Evolutionary conservation across 1,140 invertebrate species (phyloP).

Genomic region (Brachionus calyciflorus): DNA sequence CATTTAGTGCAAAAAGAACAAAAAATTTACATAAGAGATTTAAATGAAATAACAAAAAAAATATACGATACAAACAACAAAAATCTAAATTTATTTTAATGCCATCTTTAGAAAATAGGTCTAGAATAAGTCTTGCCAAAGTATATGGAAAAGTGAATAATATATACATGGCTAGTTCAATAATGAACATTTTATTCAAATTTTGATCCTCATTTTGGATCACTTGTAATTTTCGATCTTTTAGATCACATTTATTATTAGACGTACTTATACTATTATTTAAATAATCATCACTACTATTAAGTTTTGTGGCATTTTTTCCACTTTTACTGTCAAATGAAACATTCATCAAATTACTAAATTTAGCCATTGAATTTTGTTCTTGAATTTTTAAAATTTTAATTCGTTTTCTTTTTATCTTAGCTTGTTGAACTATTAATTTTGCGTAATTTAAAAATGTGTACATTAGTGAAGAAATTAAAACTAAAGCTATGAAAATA

Average conservation of each 20-base stretch:
- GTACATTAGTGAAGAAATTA: constrained; percentile 20
- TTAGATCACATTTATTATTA: background rate
- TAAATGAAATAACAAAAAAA: constrained; percentile 17
- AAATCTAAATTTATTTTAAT: constrained; percentile 32
- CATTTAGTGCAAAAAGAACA: background rate
- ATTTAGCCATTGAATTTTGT: constrained; percentile 20
- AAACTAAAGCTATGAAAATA: constrained; percentile 9
- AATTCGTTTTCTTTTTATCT: constrained; percentile 9
- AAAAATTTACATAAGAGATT: constrained; percentile 28
- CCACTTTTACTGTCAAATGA: background rate
- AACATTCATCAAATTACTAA: background rate
- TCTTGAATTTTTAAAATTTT: constrained; percentile 25
- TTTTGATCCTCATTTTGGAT: constrained; percentile 33
- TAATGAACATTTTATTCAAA: constrained; percentile 25
- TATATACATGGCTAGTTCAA: constrained; percentile 27
- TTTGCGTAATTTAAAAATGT: background rate
- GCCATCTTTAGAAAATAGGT: constrained; percentile 8
- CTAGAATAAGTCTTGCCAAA: constrained; percentile 9
- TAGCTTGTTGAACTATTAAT: constrained; percentile 1
- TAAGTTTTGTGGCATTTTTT: background rate
- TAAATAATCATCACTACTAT: background rate
- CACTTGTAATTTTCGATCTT: background rate
- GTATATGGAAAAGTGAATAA: background rate
- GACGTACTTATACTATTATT: background rate
- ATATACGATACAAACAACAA: background rate